A percentile compares a stretch with the other conserved stretches of the same genome.
Evolutionary conservation across 2,888 invertebrate genomes (phyloP).

Genomic region (Drosophila setosimentum): DNA sequence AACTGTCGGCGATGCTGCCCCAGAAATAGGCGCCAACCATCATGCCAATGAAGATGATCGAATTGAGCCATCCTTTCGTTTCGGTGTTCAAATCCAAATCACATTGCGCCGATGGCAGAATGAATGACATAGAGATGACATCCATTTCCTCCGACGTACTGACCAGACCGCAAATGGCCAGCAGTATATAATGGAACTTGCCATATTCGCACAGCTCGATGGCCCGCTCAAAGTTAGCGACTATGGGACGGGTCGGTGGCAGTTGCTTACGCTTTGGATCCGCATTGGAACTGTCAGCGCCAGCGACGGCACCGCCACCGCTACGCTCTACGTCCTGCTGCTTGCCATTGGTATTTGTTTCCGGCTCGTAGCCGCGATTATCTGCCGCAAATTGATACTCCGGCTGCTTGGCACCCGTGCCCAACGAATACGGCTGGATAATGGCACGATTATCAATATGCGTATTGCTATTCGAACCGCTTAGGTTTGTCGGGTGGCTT

Average conservation of each 20-base stretch:
- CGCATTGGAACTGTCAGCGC: constrained; percentile 33
- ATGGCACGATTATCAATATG: constrained; percentile 83
- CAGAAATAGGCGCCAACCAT: constrained; percentile 97
- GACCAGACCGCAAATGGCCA: constrained; percentile 97
- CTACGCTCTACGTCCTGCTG: constrained; percentile 80
- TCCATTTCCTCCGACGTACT: constrained; percentile 98
- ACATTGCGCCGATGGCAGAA: constrained; percentile 96
- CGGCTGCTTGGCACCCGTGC: constrained; percentile 77
- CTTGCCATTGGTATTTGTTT: constrained; percentile 65
- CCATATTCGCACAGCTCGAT: constrained; percentile 91
- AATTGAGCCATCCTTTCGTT: constrained; percentile 93
- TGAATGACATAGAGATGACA: constrained; percentile 97
- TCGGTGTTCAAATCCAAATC: constrained; percentile 94
- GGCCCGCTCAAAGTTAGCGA: constrained; percentile 94
- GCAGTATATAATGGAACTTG: constrained; percentile 94
- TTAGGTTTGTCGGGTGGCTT: constrained; percentile 76
- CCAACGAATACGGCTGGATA: constrained; percentile 83
- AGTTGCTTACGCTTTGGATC: constrained; percentile 49
- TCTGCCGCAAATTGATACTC: constrained; percentile 81
- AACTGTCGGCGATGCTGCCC: constrained; percentile 95
- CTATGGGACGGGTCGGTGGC: constrained; percentile 85
- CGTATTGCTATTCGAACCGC: constrained; percentile 45
- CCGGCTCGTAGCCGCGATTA: constrained; percentile 81
- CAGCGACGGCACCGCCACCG: constrained; percentile 59
- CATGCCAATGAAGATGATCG: constrained; percentile 95